Percentiles rank a stretch among this genome's conserved stretches.
Evolutionary conservation across 2,113 vertebrate genomes (phyloP).

Genomic region (Platichthys stellatus): DNA sequence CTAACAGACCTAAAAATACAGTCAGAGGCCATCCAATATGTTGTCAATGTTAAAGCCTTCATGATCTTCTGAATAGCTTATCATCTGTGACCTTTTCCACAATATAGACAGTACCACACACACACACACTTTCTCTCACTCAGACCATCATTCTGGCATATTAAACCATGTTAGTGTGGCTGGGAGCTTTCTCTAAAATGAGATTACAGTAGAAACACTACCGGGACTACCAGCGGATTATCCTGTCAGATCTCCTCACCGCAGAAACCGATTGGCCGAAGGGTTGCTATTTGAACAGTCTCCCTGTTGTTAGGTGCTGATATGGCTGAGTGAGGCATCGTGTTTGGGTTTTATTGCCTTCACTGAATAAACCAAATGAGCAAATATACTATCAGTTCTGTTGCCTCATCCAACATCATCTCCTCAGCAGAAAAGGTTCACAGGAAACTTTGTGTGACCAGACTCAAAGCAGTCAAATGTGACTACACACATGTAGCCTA

Average conservation of each 20-base stretch:
- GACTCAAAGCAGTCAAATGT: neutral
- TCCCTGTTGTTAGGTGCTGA: constrained; percentile 3
- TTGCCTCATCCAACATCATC: neutral
- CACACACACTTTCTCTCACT: constrained; percentile 13
- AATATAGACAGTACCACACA: constrained; percentile 3
- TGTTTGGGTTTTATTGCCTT: neutral
- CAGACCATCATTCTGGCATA: constrained; percentile 16
- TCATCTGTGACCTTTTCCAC: constrained; percentile 47
- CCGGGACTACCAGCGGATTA: constrained; percentile 60
- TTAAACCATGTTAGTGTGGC: constrained; percentile 31
- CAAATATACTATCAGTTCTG: neutral
- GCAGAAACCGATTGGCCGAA: constrained; percentile 29
- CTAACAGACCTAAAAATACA: constrained; percentile 72
- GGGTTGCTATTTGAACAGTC: constrained; percentile 9
- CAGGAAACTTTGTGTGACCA: neutral
- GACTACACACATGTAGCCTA: constrained; percentile 4
- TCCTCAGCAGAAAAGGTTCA: constrained; percentile 14
- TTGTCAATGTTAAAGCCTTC: constrained; percentile 24
- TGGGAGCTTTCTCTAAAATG: constrained; percentile 53
- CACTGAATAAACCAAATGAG: constrained; percentile 4
- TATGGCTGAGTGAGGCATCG: neutral
- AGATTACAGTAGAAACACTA: constrained; percentile 61
- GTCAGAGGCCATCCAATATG: constrained; percentile 36
- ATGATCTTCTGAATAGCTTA: constrained; percentile 25
- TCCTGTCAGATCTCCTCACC: constrained; percentile 49